Base-by-base conservation (phyloP, 2,797 vertebrate genomes). In the Lepus oiostolus region DNA sequence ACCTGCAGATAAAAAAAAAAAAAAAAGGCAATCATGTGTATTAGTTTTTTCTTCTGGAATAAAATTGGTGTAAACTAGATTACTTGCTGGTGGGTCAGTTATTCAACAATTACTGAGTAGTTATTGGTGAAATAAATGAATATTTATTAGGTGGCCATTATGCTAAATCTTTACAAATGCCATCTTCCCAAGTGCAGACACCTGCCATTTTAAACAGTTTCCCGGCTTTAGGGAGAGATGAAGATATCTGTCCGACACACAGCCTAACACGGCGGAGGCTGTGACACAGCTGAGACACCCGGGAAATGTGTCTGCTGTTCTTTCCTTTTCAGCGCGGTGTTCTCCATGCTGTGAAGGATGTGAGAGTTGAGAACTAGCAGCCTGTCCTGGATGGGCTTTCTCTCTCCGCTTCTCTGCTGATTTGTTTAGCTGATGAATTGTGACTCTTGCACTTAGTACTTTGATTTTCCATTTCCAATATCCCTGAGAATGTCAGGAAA, bases 1-100 rank as follows among this genome's bases (percentile, higher is more conserved):
- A 32, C 32, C 4, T 68, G 54, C 4, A 88, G 75, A 88, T 58
- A n/a, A 90, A 81, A 90, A 26, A 63, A 22, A 30, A 14, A 38
- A 26, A 9, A 5, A 85, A 68, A 24, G 42, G 42, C 26, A 67
- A 7, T 83, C n/a, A 81, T 38, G 54, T 85, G 70, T 85, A 52
- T 87, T 70, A 54, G 9, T 24, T 63, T 80, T 47, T 86, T 92
- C 38, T 85, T 90, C 19, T 86, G 68, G 72, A 60, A 62, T 58
- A 75, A 67, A 52, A 35, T 71, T 85, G 47, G 1, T 70, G 47
- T 63, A 84, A 74, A 86, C 38, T 74, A 70, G 32, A 83, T 93
- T 92, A 24, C 42, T 92, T 85, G 47, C 28, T 70, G 52, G 60
- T n/a, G 35, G 74, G n/a, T 72, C 21, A 71, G 3, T 86, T 84